These are phyloP conservation scores for Suricata suricatta DNA, from an alignment of 2,113 vertebrate genomes.

Conservation along the genomic window DNA sequence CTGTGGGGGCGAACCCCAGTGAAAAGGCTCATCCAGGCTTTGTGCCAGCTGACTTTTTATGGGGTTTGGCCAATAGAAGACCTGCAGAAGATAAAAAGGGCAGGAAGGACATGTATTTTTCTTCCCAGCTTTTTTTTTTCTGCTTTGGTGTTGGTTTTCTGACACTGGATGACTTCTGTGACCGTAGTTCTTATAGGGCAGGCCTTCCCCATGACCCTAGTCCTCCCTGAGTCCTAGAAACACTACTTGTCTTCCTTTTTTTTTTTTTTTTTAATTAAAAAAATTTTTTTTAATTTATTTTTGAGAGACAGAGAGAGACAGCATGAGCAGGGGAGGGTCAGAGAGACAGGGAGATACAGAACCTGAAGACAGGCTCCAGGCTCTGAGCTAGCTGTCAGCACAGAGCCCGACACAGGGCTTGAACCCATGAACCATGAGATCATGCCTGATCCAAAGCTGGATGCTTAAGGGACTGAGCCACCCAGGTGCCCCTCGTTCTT, in stretches of 20 bases:
- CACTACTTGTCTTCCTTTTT: background rate
- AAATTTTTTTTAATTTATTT: no score
- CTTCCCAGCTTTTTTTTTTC: background rate
- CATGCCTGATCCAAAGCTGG: no score
- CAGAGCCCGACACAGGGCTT: no score
- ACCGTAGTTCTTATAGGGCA: background rate
- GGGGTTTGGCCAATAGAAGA: background rate
- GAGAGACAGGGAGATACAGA: no score
- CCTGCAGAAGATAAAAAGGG: background rate
- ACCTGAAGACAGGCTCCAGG: no score
- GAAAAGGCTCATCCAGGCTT: background rate
- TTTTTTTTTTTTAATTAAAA: no score
- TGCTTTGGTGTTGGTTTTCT: background rate
- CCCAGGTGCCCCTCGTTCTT: no score
- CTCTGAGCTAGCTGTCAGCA: no score
- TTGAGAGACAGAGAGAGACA: no score
- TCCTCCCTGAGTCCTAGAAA: background rate
- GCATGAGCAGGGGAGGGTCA: no score
- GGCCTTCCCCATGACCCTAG: fast-evolving
- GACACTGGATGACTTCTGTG: background rate
- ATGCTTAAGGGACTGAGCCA: no score
- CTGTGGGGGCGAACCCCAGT: background rate
- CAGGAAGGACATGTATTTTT: background rate
- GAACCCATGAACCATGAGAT: no score
- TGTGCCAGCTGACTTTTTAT: background rate